phyloP scores from a whole-genome alignment of 2,797 vertebrate species.

The Esox masquinongy region DNA sequence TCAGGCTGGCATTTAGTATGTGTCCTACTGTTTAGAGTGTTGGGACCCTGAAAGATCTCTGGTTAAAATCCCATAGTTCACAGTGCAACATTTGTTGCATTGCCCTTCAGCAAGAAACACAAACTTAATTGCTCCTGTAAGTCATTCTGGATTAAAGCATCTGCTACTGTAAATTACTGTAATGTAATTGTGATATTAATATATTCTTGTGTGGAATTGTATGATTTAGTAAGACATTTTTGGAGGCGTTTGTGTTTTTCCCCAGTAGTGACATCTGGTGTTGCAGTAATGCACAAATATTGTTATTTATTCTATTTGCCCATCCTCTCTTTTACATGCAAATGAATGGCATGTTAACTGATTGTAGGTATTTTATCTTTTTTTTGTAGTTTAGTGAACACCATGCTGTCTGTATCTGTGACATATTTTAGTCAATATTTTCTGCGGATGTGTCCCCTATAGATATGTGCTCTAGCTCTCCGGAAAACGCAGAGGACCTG shows the following conservation, averaged over 20 bases:
- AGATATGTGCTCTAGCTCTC: constrained; percentile 81
- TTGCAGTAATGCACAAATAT: constrained; percentile 8
- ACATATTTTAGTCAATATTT: too few relatives aligned
- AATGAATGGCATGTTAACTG: not conserved
- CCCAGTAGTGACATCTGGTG: constrained; percentile 32
- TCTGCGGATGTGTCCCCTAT: constrained; percentile 25
- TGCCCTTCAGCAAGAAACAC: too few relatives aligned
- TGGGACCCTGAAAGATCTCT: too few relatives aligned
- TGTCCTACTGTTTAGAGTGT: not conserved
- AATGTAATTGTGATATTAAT: too few relatives aligned
- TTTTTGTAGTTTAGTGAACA: not conserved
- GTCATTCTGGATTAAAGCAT: too few relatives aligned
- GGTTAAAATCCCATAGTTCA: too few relatives aligned
- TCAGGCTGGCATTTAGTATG: not conserved
- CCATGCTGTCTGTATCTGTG: too few relatives aligned
- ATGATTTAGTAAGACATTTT: constrained; percentile 8
- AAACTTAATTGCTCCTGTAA: too few relatives aligned
- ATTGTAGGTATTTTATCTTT: not conserved
- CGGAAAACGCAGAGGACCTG: constrained; percentile 76
- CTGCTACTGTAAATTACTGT: not conserved
- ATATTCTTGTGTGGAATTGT: constrained; percentile 2
- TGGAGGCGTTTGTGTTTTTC: not conserved
- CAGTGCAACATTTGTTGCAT: too few relatives aligned
- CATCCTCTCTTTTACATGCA: not conserved
- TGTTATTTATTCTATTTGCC: too few relatives aligned